A percentile compares a stretch with the other conserved stretches of the same genome.
phyloP scores from a whole-genome alignment of 2,888 invertebrate genomes.

The Drosophila merina region DNA sequence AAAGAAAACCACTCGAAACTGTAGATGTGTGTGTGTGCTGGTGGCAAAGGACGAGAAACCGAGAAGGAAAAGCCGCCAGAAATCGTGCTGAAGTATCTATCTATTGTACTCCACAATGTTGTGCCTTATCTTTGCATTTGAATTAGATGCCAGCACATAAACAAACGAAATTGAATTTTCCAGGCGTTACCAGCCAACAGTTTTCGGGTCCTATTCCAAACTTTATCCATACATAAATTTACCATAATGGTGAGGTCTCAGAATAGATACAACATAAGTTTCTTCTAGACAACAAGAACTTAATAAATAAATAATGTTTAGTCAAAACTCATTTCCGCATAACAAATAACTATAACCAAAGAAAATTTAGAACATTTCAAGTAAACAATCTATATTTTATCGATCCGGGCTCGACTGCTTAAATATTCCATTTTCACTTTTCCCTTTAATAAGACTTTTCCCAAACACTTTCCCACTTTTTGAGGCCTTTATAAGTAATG shows the following conservation, averaged over 20 bases:
- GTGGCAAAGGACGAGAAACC: slow-evolving; percentile 10
- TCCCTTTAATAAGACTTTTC: not conserved
- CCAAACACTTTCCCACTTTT: not conserved
- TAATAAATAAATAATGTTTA: not conserved
- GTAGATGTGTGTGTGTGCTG: slow-evolving; percentile 2
- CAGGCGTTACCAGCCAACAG: slow-evolving; percentile 7
- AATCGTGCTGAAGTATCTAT: slow-evolving; percentile 51
- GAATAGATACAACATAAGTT: slow-evolving; percentile 8
- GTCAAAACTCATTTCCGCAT: not conserved
- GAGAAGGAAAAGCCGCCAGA: slow-evolving; percentile 7
- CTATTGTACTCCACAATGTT: slow-evolving; percentile 49
- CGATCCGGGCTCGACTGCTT: not conserved
- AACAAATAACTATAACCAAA: not conserved
- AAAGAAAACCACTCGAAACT: slow-evolving; percentile 3
- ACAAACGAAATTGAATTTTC: slow-evolving; percentile 70
- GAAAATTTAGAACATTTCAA: not conserved
- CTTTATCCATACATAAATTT: slow-evolving; percentile 16
- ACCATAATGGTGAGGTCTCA: slow-evolving; percentile 7
- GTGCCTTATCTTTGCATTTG: slow-evolving; percentile 71
- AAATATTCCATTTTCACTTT: not conserved
- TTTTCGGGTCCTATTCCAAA: slow-evolving; percentile 3
- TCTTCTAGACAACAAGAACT: not conserved
- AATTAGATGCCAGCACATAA: slow-evolving; percentile 66
- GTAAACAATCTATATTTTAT: not conserved
- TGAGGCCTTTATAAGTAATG: slow-evolving; percentile 2